Base-by-base conservation (phyloP, 92 coral and sea anemone genomes). In the Paramuricea clavata region DNA sequence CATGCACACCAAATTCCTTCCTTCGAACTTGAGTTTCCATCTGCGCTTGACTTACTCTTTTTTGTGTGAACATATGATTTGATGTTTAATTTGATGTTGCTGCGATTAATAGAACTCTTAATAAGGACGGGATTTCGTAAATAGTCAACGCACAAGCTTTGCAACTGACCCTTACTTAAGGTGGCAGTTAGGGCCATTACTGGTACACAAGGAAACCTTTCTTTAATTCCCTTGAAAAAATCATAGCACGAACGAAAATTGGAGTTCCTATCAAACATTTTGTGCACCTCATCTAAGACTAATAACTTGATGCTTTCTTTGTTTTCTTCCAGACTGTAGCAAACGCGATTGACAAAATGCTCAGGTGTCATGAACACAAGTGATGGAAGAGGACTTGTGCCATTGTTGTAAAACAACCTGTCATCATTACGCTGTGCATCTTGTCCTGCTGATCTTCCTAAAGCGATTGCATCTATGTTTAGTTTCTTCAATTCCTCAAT, bases 111-210 rank as follows among this genome's bases (percentile, higher is more conserved):
- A 2, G 87, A 61, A 0, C 87, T 69, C 25, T 62, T 71, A 19
- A 90, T 69, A 7, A 90, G 34, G 13, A 86, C 90, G 9, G 90
- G 93, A 42, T 59, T 31, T 25, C 17, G 15, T 17, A 90, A 42
- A 43, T 81, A 85, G 50, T 76, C 79, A 21, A 3, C 64, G 16
- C 89, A 67, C 81, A 89, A 41, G 22, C 64, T 69, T 11, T 30
- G 85, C 47, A 88, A 3, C 44, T 88, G 92, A 39, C 33, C 60
- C 59, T 83, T 50, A 67, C 50, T 81, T 33, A 90, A 75, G 41
- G 93, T 90, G 0, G 93, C 93, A 34, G 88, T 90, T 44, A 87
- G 31, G 2, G 91, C 82, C 93, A 90, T 90, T 30, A 90, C 52
- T 32, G 90, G 90, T 1, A 82, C 41, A 21, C 65, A 39, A 21